phyloP scores from a whole-genome alignment of 2,888 invertebrate species.

The Zygothrica quintamaculata region DNA sequence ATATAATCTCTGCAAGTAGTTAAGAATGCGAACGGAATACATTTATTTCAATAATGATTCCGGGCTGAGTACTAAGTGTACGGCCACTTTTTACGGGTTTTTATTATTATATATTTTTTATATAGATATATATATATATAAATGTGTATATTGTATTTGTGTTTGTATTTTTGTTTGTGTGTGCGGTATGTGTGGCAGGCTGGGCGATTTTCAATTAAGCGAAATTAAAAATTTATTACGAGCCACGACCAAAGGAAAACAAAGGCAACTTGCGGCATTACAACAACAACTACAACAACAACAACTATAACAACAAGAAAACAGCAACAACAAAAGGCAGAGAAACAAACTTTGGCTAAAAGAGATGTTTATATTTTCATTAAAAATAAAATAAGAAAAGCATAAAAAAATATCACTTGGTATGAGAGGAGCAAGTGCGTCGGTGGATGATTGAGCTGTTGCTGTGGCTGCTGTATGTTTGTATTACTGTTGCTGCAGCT shows the following conservation, averaged over 20 bases:
- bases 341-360: conserved; percentile 53
- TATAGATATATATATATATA: not conserved
- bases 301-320: conserved; percentile 10
- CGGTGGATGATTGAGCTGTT: conserved; percentile 74
- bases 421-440: conserved; percentile 51
- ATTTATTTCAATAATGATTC: conserved; percentile 12
- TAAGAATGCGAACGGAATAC: conserved; percentile 3
- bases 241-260: conserved; percentile 69
- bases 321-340: conserved; percentile 37
- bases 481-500: too few relatives aligned
- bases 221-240: conserved; percentile 78
- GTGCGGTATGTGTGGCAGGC: conserved; percentile 3
- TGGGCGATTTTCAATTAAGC: conserved; percentile 77
- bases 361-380: conserved; percentile 75
- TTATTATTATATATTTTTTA: not conserved
- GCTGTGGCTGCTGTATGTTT: too few relatives aligned
- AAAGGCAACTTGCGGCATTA: conserved; percentile 49
- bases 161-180: not conserved
- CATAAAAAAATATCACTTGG: conserved; percentile 9
- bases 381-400: conserved; percentile 48
- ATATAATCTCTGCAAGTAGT: not conserved
- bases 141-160: not conserved
- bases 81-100: too few relatives aligned
- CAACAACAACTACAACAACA: conserved; percentile 5
- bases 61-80: too few relatives aligned